Percentiles rank a stretch among this genome's conserved stretches.
Conservation (phyloP, 2,113 vertebrate genomes). For the Lophius piscatorius region DNA sequence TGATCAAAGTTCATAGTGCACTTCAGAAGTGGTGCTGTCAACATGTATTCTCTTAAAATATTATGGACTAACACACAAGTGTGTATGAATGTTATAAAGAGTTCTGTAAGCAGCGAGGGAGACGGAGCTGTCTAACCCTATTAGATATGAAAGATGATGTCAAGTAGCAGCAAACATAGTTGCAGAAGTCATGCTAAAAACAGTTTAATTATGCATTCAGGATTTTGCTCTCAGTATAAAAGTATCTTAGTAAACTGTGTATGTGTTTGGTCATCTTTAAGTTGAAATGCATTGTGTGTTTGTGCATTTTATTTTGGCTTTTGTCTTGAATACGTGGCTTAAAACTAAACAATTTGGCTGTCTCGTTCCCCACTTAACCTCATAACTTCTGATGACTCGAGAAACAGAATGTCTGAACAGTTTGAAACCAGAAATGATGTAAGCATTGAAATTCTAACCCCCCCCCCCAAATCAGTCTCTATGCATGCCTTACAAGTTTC, state of each 20-base stretch:
- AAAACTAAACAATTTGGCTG: conserved; percentile 47
- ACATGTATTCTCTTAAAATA: conserved; percentile 29
- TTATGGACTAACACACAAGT: conserved; percentile 37
- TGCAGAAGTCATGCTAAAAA: conserved; percentile 85
- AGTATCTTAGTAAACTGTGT: conserved; percentile 29
- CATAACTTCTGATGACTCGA: conserved; percentile 37
- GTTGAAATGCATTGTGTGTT: conserved; percentile 13
- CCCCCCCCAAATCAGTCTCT: conserved; percentile 33
- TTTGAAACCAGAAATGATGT: conserved; percentile 36
- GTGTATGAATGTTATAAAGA: conserved; percentile 63
- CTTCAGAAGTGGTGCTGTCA: conserved; percentile 55
- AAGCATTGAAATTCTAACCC: conserved; percentile 24
- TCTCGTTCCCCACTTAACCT: conserved; percentile 52
- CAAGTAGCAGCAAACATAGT: conserved; percentile 89
- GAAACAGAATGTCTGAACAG: conserved; percentile 42
- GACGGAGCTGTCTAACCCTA: conserved; percentile 81
- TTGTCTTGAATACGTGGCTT: conserved; percentile 44
- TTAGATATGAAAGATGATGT: conserved; percentile 70
- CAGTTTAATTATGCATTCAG: conserved; percentile 35
- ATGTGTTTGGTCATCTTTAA: conserved; percentile 13
- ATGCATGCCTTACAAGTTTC: conserved; percentile 43
- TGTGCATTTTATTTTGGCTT: conserved; percentile 33
- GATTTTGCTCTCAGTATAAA: conserved; percentile 34
- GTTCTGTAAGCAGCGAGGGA: conserved; percentile 86
- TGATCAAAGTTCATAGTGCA: conserved; percentile 58